These are phyloP conservation scores for Fregata magnificens DNA, from an alignment of 2,113 vertebrate species.

Conservation along the genomic window DNA sequence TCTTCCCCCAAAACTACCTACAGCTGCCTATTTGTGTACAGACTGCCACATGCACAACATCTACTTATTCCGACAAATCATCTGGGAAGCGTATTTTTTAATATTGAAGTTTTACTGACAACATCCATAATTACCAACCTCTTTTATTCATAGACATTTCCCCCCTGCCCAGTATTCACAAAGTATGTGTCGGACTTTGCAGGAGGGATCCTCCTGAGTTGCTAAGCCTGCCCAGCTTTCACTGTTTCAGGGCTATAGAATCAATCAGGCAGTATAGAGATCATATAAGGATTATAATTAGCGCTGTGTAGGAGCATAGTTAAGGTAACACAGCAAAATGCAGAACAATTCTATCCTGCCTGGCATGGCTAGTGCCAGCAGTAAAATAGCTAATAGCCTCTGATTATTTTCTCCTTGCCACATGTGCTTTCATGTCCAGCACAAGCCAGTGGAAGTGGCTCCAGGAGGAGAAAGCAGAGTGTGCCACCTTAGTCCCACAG, in stretches of 20 bases:
- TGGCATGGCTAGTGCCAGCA: neutral
- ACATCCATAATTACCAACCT: neutral
- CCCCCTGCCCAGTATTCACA: neutral
- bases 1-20: neutral
- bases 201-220: neutral
- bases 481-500: neutral
- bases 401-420: neutral
- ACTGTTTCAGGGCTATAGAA: neutral
- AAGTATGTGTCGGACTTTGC: slow-evolving; percentile 16
- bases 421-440: neutral
- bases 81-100: neutral
- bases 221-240: neutral
- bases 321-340: slow-evolving; percentile 64
- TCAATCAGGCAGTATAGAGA: slow-evolving; percentile 39
- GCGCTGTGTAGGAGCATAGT: slow-evolving; percentile 53
- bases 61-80: neutral
- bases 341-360: neutral
- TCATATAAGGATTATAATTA: slow-evolving; percentile 69
- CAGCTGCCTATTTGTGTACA: neutral
- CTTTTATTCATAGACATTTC: neutral
- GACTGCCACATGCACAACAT: neutral
- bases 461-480: neutral
- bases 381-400: neutral
- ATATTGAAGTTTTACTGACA: neutral
- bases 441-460: neutral